phyloP scores from a whole-genome alignment of 2,797 vertebrate genomes.

The Takifugu rubripes region DNA sequence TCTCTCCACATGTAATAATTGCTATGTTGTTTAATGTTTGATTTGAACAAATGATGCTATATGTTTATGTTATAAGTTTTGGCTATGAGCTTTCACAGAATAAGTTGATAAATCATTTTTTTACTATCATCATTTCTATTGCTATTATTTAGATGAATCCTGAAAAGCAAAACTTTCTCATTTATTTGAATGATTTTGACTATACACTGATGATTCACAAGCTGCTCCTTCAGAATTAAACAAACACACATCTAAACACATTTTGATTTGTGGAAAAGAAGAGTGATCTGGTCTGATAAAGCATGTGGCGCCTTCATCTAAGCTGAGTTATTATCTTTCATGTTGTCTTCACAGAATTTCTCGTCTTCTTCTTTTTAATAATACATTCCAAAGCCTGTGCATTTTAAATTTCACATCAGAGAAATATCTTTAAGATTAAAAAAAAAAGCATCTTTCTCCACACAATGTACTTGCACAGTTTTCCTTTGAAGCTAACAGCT shows the following conservation, averaged over 20 bases:
- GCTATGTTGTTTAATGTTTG: no score
- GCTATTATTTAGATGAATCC: conserved; percentile 12
- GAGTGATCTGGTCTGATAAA: conserved; percentile 30
- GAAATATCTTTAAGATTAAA: conserved; percentile 33
- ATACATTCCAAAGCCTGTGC: conserved; percentile 35
- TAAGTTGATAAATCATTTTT: no score
- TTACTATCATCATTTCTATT: background rate
- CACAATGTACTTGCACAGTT: conserved; percentile 26
- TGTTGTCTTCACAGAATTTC: conserved; percentile 32
- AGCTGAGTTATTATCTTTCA: conserved; percentile 45
- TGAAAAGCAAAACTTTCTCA: conserved; percentile 17
- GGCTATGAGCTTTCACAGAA: no score
- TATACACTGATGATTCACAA: background rate
- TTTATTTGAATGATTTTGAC: conserved; percentile 48
- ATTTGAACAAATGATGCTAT: no score
- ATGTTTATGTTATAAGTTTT: no score
- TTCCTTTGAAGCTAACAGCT: conserved; percentile 54
- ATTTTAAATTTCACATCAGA: conserved; percentile 48
- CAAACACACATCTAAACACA: background rate
- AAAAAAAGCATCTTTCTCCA: conserved; percentile 34
- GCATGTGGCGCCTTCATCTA: conserved; percentile 28
- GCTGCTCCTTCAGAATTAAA: no score
- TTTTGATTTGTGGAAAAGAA: conserved; percentile 28
- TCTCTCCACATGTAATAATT: no score
- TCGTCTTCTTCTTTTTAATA: conserved; percentile 43